Evolutionary conservation across 2,113 vertebrate species (phyloP), one percentile per base, ranked within the genome.

Genomic region (Nestor notabilis): DNA sequence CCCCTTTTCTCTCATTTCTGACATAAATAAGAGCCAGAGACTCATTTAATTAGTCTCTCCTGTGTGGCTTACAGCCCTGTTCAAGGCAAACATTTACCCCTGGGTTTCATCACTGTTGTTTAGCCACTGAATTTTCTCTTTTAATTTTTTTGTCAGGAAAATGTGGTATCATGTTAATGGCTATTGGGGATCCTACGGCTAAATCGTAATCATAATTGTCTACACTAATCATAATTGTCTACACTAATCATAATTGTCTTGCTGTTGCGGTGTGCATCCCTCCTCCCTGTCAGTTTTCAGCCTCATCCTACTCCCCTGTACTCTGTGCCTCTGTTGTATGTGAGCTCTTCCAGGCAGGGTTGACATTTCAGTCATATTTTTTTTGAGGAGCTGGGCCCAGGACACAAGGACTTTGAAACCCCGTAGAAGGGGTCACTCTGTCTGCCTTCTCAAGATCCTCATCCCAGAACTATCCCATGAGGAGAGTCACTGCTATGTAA

Each of bases 131-230:
- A 58, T 90, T 95, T 77, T 72, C 28, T 13, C 13, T 60, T 87
- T 74, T 33, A 55, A 47, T 69, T 91, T 92, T 91, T 96, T 90
- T 69, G 52, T 90, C 83, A 92, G 76, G 74, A 97, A 97, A 92
- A 87, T 75, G 47, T 12, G 56, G 77, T 55, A 75, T 69, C 55
- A 39, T 79, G 46, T 84, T 95, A 97, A 93, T 87, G 79, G 87
- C 87, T 86, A 78, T 50, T 93, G 76, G 69, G 74, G 47, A 93
- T 96, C 83, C 79, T 90, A 96, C 0, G 4, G 85, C 92, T 95
- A 95, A 93, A 94, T 95, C 93, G 92, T 87, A 90, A 94, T 92
- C 58, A 74, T 90, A 90, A 96, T 92, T 95, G 92, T 93, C 90
- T 94, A 75, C 76, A 75, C 79, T 95, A 90, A 94, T 94, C 83